A percentile compares a stretch with the other conserved stretches of the same genome.
Evolutionary conservation across 2,888 invertebrate species (phyloP).

Genomic region (Brachyopa scutellaris): DNA sequence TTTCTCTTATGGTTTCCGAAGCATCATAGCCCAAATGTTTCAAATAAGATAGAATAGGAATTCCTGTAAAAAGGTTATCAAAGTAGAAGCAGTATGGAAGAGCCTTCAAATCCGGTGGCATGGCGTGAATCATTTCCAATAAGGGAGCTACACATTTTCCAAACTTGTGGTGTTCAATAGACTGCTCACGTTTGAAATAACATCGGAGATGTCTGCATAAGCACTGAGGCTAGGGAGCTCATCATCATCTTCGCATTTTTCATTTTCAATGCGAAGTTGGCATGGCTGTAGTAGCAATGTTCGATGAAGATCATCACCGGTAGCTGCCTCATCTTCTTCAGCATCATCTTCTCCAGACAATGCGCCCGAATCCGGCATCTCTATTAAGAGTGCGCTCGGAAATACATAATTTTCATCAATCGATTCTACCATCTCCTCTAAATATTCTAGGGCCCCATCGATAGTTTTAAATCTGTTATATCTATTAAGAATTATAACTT

Average conservation of each 20-base stretch:
- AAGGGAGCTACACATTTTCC: slow-evolving; percentile 9
- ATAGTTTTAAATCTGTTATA: not conserved
- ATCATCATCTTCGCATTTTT: not conserved
- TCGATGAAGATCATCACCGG: slow-evolving; percentile 6
- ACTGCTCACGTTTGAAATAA: not conserved
- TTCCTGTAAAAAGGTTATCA: not conserved
- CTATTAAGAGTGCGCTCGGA: not conserved
- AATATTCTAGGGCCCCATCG: not conserved
- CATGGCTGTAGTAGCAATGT: no score
- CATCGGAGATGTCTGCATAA: not conserved
- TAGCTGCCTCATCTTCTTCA: slow-evolving; percentile 15
- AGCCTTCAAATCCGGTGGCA: not conserved
- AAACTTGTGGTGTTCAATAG: not conserved
- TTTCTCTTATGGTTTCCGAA: not conserved
- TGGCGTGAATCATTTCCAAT: slow-evolving; percentile 2
- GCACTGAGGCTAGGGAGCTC: not conserved
- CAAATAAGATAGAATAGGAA: not conserved
- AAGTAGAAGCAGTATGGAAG: slow-evolving; percentile 6
- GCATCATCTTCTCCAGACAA: slow-evolving; percentile 12
- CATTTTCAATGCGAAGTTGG: no score
- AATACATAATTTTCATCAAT: not conserved
- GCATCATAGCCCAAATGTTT: not conserved
- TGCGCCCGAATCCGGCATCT: slow-evolving; percentile 9
- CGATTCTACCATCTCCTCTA: not conserved
- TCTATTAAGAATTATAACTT: slow-evolving; percentile 1